Conservation (phyloP, 2,113 vertebrate genomes). For the Mugil cephalus region DNA sequence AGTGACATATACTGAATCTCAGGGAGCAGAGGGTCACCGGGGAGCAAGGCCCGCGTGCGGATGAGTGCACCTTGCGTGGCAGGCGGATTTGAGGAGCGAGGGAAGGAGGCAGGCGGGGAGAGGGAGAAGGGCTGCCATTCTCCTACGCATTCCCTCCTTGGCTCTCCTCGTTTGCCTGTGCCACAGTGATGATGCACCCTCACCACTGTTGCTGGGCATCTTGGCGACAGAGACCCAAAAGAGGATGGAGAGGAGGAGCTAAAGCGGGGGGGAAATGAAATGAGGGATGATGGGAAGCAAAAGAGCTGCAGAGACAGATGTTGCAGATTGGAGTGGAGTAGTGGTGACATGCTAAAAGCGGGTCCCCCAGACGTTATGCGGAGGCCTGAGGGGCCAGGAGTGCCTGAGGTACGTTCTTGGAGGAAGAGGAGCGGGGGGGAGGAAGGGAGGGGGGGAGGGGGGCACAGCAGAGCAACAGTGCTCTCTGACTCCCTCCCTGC, state of each 20-base stretch:
- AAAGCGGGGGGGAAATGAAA: constrained; percentile 33
- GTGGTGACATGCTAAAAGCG: constrained; percentile 77
- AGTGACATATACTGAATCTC: constrained; percentile 69
- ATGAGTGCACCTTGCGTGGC: constrained; percentile 68
- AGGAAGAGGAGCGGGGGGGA: background rate
- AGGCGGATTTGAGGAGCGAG: constrained; percentile 34
- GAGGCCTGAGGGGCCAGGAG: constrained; percentile 70
- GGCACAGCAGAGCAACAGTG: constrained; percentile 58
- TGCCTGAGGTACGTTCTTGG: constrained; percentile 54
- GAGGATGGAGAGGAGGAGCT: constrained; percentile 70
- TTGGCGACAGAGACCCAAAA: constrained; percentile 78
- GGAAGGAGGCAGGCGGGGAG: constrained; percentile 5
- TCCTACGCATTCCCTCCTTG: constrained; percentile 33
- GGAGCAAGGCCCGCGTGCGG: constrained; percentile 62
- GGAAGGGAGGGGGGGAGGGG: constrained; percentile 1
- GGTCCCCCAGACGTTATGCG: constrained; percentile 62
- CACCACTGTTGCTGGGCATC: constrained; percentile 79
- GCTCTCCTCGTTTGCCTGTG: constrained; percentile 42
- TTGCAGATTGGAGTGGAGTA: constrained; percentile 72
- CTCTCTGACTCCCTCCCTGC: constrained; percentile 57
- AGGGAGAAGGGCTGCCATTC: constrained; percentile 23
- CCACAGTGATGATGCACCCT: constrained; percentile 67
- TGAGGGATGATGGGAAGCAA: constrained; percentile 61
- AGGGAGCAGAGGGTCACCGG: constrained; percentile 66
- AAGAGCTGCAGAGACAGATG: constrained; percentile 76